These are phyloP conservation scores for Silurus asotus DNA, from an alignment of 2,113 vertebrate genomes.

Conservation along the genomic window DNA sequence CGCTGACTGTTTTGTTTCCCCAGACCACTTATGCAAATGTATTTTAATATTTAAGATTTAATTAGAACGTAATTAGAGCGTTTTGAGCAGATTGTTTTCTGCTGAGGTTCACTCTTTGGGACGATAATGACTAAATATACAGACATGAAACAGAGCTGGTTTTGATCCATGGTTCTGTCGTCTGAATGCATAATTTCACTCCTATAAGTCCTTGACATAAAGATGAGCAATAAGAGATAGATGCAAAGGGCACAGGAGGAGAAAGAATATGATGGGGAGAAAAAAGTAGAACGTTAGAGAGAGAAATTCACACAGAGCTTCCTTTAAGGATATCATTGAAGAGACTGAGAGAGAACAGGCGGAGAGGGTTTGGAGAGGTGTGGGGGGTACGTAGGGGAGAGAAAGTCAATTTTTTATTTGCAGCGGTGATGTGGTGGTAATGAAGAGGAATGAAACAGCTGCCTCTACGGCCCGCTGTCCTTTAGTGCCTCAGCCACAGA, in stretches of 20 bases:
- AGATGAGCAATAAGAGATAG: conserved; percentile 33
- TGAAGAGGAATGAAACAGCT: conserved; percentile 56
- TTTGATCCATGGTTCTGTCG: conserved; percentile 33
- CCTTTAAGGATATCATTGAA: conserved; percentile 30
- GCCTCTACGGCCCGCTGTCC: conserved; percentile 39
- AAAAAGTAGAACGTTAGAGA: conserved; percentile 9
- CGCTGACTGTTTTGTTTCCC: conserved; percentile 2
- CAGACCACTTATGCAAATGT: conserved; percentile 13
- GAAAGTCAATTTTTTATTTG: conserved; percentile 51
- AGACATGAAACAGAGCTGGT: conserved; percentile 23
- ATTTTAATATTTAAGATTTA: conserved; percentile 40
- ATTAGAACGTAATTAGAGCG: not conserved
- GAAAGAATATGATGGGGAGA: conserved; percentile 2
- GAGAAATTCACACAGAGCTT: conserved; percentile 13
- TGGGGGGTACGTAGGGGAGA: not conserved
- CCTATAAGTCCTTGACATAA: conserved; percentile 26
- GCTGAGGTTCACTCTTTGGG: conserved; percentile 14
- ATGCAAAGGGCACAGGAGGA: conserved; percentile 2
- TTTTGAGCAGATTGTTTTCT: conserved; percentile 23
- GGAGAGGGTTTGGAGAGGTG: not conserved
- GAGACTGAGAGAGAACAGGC: conserved; percentile 15
- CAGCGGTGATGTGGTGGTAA: conserved; percentile 52
- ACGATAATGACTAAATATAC: not conserved
- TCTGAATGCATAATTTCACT: conserved; percentile 44
- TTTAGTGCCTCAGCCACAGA: conserved; percentile 44